phyloP scores from a whole-genome alignment of 2,888 invertebrate genomes.

The Noctua janthe region DNA sequence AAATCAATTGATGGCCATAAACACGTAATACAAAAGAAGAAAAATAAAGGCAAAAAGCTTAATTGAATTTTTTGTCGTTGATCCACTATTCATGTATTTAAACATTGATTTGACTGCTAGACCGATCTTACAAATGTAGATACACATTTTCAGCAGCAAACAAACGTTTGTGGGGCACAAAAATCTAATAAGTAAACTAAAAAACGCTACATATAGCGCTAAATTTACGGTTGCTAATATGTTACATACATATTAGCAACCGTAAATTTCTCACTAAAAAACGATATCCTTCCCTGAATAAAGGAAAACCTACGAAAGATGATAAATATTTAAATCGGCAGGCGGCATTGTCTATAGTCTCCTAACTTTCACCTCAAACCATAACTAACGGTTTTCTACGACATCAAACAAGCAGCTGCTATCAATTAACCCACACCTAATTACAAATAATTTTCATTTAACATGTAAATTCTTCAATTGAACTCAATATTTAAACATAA shows the following conservation, averaged over 20 bases:
- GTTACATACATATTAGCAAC: background rate
- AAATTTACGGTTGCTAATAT: too few relatives aligned
- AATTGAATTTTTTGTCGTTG: conserved; percentile 3
- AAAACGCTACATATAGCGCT: too few relatives aligned
- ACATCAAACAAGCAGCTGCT: conserved; percentile 55
- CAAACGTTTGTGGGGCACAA: too few relatives aligned
- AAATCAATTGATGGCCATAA: conserved; percentile 30
- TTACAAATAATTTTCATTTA: conserved; percentile 61
- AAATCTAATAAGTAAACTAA: background rate
- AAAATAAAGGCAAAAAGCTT: background rate
- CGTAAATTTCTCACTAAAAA: background rate
- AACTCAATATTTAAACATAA: conserved; percentile 56
- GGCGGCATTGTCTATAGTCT: conserved; percentile 46
- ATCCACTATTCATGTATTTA: background rate
- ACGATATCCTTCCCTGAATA: background rate
- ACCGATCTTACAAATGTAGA: background rate
- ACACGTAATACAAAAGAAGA: conserved; percentile 31
- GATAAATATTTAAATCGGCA: background rate
- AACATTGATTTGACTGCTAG: background rate
- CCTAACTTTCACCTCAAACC: conserved; percentile 46
- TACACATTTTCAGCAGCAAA: background rate
- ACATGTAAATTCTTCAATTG: conserved; percentile 61
- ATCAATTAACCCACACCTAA: conserved; percentile 58
- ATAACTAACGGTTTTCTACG: conserved; percentile 48
- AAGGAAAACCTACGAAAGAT: background rate